Base-by-base conservation (phyloP, 1,140 invertebrate genomes). In the Bombus haemorrhoidalis region DNA sequence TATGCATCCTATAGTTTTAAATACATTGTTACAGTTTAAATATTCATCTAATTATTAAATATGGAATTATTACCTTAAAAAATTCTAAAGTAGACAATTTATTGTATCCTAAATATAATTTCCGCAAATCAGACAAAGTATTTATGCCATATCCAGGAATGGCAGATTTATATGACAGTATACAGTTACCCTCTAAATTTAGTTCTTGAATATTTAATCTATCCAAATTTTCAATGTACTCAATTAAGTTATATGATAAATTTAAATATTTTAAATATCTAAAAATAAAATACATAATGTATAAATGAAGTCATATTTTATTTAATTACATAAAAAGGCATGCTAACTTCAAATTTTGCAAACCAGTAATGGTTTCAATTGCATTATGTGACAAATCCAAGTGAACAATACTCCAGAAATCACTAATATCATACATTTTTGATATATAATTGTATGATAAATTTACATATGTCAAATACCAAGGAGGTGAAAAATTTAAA, bases 371-470 rank as follows among this genome's bases (percentile, higher is more conserved):
- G 1, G 34, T 86, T 73, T 93, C 91, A 22, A 94, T 91, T 15
- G 72, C 78, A 68, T 94, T 94, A 47, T 93, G 90, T 28, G 92
- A 93, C 32, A 93, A 86, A 86, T 93, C 89, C n/a, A 93, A 86
- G 34, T 78, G 85, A 12, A 93, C 87, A 28, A 93, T 93, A 78
- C 92, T 93, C 93, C 92, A 93, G 74, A 93, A 93, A 37, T 87
- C 72, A 10, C 68, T 87, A 18, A 93, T 79, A 78, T 92, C 89
- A 12, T 69, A 68, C 64, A 93, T 93, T 18, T 88, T 41, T 8
- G 71, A 85, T 68, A 93, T 86, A 32, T 88, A 62, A 84, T 93
- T 93, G 53, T 90, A 81, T 0, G 92, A 92, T 39, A 93, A 86
- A 88, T 93, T 89, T 41, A 93, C 87, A 43, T 92, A 89, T 15